A percentile compares a stretch with the other conserved stretches of the same genome.
Evolutionary conservation across 2,797 vertebrate genomes (phyloP).

Genomic region (Zenarchopterus dispar): DNA sequence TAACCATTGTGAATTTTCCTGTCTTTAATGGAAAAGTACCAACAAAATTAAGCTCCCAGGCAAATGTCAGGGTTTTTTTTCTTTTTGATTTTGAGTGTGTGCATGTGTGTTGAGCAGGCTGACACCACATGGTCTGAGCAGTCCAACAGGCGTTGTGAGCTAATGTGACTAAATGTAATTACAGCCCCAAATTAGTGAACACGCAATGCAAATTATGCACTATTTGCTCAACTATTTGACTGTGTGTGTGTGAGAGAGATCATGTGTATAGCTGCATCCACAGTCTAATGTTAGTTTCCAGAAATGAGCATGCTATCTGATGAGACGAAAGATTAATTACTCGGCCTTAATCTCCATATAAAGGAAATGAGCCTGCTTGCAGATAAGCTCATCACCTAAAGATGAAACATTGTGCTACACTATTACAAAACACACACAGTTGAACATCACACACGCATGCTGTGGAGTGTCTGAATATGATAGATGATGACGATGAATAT

Average conservation of each 20-base stretch:
- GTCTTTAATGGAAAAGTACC: no score
- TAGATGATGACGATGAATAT: constrained; percentile 40
- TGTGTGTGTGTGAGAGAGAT: neutral
- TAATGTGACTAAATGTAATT: constrained; percentile 57
- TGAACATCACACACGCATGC: constrained; percentile 2
- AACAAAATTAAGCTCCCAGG: constrained; percentile 7
- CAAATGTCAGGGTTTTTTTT: constrained; percentile 9
- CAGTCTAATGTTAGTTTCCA: constrained; percentile 29
- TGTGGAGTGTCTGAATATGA: constrained; percentile 30
- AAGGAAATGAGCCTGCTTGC: constrained; percentile 55
- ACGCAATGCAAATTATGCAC: constrained; percentile 51
- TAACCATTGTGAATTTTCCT: no score
- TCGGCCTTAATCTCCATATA: constrained; percentile 59
- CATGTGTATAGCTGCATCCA: constrained; percentile 6
- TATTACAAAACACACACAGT: constrained; percentile 21
- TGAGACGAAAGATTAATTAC: constrained; percentile 74
- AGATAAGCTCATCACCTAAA: constrained; percentile 60
- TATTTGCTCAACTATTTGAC: constrained; percentile 26
- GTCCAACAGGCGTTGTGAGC: constrained; percentile 35
- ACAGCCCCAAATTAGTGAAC: constrained; percentile 52
- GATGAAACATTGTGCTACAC: constrained; percentile 22
- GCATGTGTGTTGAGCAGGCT: constrained; percentile 8
- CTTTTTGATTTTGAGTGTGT: no score
- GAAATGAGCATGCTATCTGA: constrained; percentile 52
- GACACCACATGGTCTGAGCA: constrained; percentile 48